These are phyloP conservation scores for Drosophila trichaetosa DNA, from an alignment of 2,888 invertebrate species.

Conservation along the genomic window DNA sequence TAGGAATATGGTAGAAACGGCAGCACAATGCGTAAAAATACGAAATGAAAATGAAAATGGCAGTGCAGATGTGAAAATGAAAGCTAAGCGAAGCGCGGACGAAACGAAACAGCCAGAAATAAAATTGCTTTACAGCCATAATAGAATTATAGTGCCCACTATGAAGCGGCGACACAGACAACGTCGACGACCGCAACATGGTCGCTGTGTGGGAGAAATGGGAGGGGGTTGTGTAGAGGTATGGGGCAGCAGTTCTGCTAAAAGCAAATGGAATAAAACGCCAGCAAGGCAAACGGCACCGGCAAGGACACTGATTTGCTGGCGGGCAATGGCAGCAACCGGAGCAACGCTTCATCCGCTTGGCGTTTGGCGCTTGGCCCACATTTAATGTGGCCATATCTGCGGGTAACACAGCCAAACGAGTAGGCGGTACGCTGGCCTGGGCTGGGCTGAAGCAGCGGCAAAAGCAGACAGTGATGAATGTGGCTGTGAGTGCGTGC, in stretches of 20 bases:
- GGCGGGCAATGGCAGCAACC: constrained; percentile 45
- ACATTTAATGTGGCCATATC: constrained; percentile 62
- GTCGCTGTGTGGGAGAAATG: not conserved
- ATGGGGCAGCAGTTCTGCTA: constrained; percentile 20
- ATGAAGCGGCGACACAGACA: constrained; percentile 35
- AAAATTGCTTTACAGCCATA: constrained; percentile 74
- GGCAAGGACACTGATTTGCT: constrained; percentile 67
- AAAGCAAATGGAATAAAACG: constrained; percentile 61
- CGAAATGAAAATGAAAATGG: constrained; percentile 67
- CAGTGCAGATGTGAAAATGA: constrained; percentile 62
- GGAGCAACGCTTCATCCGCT: constrained; percentile 56
- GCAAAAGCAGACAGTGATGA: constrained; percentile 65
- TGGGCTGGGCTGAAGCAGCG: not conserved
- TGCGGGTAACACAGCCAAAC: constrained; percentile 21
- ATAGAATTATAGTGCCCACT: constrained; percentile 75
- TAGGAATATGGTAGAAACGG: constrained; percentile 3
- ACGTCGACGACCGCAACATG: constrained; percentile 33
- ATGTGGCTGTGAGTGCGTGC: constrained; percentile 58
- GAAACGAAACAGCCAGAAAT: constrained; percentile 47
- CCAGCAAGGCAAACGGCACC: constrained; percentile 39
- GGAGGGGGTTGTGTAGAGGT: not conserved
- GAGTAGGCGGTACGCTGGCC: no score
- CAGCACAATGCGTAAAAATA: constrained; percentile 57
- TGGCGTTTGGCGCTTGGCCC: constrained; percentile 58
- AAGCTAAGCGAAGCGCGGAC: constrained; percentile 50